Base-by-base conservation (phyloP, 2,888 invertebrate species). In the Dorcus parallelipipedus region DNA sequence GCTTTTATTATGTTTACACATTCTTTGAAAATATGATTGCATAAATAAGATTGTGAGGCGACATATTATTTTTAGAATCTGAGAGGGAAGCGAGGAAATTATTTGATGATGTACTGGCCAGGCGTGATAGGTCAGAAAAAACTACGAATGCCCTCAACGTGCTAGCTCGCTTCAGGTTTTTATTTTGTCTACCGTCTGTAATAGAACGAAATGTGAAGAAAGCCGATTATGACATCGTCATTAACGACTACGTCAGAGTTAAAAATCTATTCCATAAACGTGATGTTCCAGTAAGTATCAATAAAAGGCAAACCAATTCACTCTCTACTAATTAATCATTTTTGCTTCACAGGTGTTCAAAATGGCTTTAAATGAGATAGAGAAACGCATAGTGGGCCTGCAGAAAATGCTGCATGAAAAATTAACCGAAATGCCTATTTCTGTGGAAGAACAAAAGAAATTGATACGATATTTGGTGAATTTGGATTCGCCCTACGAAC, bases 201-300 rank as follows among this genome's bases (percentile, higher is more conserved):
- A 97, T 99, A 50, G 96, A 97, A 71, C 88, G 89, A 67, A 97
- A 96, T 71, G 94, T 98, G 61, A 87, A 91, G 68, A 90, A 92
- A 71, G 95, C 95, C 52, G 97, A 99, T 74, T 99, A 95, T 75
- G 97, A 98, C 76, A 86, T 96, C 52, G 95, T 99, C 20, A 95
- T 99, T 59, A 99, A 97, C 74, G 99, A 99, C 77, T 99, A 97
- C 76, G 91, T 94, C 1, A 84, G 98, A 68, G 98, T 96, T 3
- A 96, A 95, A 76, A 95, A 97, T 73, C 82, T 98, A 26, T 98
- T 97, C 81, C 92, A 93, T 58, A 95, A 93, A 77, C 95, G 94
- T 38, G 95, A 97, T 77, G 89, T 97, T 10, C 86, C 88, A 69
- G 88, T 89, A 74, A 71, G 74, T 73, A 51, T 47, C 23, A 56